Percentiles rank a stretch among this genome's conserved stretches.
phyloP scores from a whole-genome alignment of 2,113 vertebrate species.

The Blennius ocellaris region DNA sequence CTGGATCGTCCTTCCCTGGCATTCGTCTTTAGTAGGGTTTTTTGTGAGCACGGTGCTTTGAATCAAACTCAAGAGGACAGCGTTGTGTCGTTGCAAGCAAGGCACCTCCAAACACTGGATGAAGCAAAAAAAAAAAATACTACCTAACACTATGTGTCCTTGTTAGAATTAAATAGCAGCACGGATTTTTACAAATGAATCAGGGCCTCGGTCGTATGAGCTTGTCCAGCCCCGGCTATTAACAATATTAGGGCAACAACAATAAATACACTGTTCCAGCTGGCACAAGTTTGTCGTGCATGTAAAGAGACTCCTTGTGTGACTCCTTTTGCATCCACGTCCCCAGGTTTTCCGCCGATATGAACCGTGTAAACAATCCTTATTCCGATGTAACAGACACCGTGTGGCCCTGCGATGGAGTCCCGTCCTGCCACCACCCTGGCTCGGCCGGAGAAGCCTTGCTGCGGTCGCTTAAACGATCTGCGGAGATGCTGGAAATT shows the following conservation, averaged over 20 bases:
- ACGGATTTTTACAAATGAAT: constrained; percentile 29
- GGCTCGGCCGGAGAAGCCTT: constrained; percentile 47
- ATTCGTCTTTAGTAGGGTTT: constrained; percentile 61
- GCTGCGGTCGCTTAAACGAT: constrained; percentile 52
- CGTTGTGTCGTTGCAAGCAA: constrained; percentile 16
- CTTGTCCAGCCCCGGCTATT: constrained; percentile 18
- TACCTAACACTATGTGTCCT: too few relatives aligned
- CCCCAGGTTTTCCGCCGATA: constrained; percentile 41
- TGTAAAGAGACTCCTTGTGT: constrained; percentile 44
- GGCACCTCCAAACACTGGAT: constrained; percentile 41
- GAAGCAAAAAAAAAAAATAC: constrained; percentile 4
- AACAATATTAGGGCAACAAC: constrained; percentile 41
- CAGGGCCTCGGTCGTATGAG: constrained; percentile 63
- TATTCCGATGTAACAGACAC: constrained; percentile 55
- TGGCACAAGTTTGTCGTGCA: constrained; percentile 49
- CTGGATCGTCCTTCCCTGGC: constrained; percentile 65
- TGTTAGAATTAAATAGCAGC: constrained; percentile 32
- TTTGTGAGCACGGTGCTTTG: constrained; percentile 41
- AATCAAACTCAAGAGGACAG: constrained; percentile 33
- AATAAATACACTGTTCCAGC: constrained; percentile 60
- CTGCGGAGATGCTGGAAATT: constrained; percentile 70
- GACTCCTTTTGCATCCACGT: constrained; percentile 61
- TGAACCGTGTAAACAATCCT: constrained; percentile 57
- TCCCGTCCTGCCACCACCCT: constrained; percentile 61
- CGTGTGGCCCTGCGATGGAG: constrained; percentile 53